Conservation (phyloP, 2,888 invertebrate species). For the Caenorhabditis sp. region DNA sequence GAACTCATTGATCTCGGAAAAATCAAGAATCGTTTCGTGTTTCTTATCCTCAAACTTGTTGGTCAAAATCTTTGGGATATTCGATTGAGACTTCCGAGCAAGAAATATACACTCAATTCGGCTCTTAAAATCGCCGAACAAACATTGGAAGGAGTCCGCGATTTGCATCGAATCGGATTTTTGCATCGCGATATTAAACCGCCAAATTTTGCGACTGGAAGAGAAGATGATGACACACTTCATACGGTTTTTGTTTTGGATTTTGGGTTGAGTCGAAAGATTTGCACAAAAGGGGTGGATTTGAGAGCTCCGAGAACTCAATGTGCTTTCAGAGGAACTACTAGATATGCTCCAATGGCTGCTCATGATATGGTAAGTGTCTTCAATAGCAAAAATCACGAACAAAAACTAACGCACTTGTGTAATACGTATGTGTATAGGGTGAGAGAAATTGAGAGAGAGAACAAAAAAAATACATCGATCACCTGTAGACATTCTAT, state of each 20-base stretch:
- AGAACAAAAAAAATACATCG: too few species aligned
- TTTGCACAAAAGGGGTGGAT: constrained; percentile 28
- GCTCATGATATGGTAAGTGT: constrained; percentile 29
- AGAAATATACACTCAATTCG: constrained; percentile 31
- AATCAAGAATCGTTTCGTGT: constrained; percentile 47
- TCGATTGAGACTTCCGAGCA: constrained; percentile 33
- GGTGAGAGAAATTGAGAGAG: too few species aligned
- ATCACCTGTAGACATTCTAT: too few species aligned
- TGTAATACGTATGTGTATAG: too few species aligned
- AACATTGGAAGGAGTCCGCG: constrained; percentile 42
- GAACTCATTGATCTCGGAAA: constrained; percentile 51
- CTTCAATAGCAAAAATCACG: too few species aligned
- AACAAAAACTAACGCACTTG: too few species aligned
- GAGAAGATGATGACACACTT: constrained; percentile 26
- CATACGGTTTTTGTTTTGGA: constrained; percentile 46
- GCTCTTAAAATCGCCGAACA: constrained; percentile 44
- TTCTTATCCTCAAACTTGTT: constrained; percentile 55
- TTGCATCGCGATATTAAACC: constrained; percentile 50
- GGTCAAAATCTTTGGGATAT: constrained; percentile 63
- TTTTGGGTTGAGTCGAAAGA: constrained; percentile 44
- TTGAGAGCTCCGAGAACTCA: constrained; percentile 32
- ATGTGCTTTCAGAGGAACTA: constrained; percentile 46
- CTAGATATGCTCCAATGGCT: constrained; percentile 40
- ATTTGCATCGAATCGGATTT: constrained; percentile 47
- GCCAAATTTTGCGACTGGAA: constrained; percentile 49